Percentiles rank a stretch among this genome's conserved stretches.
Conservation (phyloP, 2,113 vertebrate species). For the Hystrix cristata region DNA sequence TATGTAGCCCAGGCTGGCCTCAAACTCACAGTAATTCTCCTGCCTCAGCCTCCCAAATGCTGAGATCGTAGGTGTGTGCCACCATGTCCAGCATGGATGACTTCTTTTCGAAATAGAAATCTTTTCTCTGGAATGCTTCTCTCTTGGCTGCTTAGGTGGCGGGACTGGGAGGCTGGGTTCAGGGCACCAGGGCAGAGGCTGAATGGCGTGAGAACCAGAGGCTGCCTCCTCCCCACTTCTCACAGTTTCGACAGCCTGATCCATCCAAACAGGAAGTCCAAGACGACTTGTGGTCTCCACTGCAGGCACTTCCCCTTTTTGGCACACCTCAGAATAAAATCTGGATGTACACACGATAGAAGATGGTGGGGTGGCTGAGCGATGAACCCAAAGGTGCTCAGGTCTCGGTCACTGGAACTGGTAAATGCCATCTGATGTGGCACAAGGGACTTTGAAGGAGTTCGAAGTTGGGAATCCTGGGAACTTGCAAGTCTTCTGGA, state of each 20-base stretch:
- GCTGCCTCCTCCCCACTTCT: not conserved
- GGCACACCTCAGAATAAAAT: not conserved
- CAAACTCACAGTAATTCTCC: not conserved
- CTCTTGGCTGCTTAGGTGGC: not conserved
- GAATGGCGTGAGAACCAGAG: fast-evolving
- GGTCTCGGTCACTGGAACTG: not conserved
- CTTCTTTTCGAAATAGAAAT: not conserved
- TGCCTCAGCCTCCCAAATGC: not conserved
- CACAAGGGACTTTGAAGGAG: not conserved
- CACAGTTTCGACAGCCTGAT: not conserved
- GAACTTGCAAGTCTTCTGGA: not conserved
- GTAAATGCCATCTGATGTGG: not conserved
- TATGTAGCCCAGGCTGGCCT: not conserved
- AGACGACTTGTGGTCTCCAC: not conserved
- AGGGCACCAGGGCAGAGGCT: not conserved
- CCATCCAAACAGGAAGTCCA: constrained; percentile 15
- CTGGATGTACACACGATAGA: not conserved
- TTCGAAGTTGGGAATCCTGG: not conserved
- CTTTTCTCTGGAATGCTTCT: not conserved
- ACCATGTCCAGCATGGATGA: not conserved
- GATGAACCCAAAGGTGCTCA: not conserved
- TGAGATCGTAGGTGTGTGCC: not conserved
- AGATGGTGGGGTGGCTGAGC: not conserved
- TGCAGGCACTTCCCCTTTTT: not conserved
- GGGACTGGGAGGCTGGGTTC: not conserved